These are phyloP conservation scores for Lipophrys pholis DNA, from an alignment of 2,113 vertebrate species.

Conservation along the genomic window DNA sequence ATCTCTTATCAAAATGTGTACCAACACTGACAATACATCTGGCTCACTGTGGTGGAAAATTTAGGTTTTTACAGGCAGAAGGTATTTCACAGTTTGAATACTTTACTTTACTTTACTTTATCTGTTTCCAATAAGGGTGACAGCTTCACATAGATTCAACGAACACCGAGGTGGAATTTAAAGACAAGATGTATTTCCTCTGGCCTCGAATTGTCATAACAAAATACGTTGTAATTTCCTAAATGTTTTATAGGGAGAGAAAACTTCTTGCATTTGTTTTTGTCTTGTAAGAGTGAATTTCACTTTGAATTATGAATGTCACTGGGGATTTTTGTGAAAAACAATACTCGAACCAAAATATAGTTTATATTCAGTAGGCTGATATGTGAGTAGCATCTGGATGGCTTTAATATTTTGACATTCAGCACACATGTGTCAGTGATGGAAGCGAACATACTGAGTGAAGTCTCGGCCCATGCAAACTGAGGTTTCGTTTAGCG, in stretches of 20 bases:
- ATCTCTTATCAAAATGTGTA: no score
- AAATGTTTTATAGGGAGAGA: not conserved
- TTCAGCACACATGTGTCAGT: not conserved
- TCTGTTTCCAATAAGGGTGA: no score
- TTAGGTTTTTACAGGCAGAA: no score
- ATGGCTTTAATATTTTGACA: conserved; percentile 1
- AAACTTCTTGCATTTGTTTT: conserved; percentile 6
- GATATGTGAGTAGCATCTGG: not conserved
- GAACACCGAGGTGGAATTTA: no score
- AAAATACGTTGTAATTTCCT: not conserved
- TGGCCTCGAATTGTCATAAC: not conserved
- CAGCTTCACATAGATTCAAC: no score
- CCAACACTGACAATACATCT: no score
- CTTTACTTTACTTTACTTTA: no score
- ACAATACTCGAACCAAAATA: not conserved
- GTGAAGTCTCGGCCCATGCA: not conserved
- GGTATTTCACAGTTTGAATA: no score
- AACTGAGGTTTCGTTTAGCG: conserved; percentile 30
- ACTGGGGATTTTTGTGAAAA: not conserved
- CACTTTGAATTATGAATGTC: not conserved
- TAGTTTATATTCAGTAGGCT: no score
- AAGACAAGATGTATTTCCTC: no score
- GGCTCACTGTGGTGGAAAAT: no score
- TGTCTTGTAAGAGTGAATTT: not conserved
- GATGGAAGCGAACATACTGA: conserved; percentile 10